Base-by-base conservation (phyloP, 1,140 invertebrate genomes). In the Pseudomyrmex sp. region DNA sequence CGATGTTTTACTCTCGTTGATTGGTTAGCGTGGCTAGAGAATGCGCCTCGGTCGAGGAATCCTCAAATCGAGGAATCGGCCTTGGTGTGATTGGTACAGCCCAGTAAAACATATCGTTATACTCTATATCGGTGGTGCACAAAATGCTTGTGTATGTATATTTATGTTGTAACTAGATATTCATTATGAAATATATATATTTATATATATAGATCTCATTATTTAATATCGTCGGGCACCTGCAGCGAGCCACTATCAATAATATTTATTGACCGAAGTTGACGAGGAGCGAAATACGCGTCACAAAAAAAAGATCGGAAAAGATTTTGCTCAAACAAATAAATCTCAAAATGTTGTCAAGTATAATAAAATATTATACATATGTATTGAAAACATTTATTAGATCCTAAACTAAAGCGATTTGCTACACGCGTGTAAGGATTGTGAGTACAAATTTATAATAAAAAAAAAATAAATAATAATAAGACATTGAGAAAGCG, bases 91-190 rank as follows among this genome's bases (percentile, higher is more conserved):
- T 91, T 56, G 85, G 90, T 35, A 35, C 91, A 80, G 92, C 86
- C 91, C 80, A 90, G 87, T 90, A 91, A 92, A 90, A 85, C 76
- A 88, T 85, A 89, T 26, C 85, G 88, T 86, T 91, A 18, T 18
- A 89, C 91, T 92, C 86, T 90, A 86, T 92, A 90, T 93, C 90
- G 85, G 91, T 94, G 91, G 91, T 93, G 91, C 92, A 92, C 93
- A 93, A 89, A 92, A 94, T 94, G 92, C 92, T 93, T 94, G 92
- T 93, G 93, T 94, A 94, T 94, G 93, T 94, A 93, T 94, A 93
- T 93, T 93, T 93, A 93, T 93, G 93, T 94, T 93, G 93, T 94
- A 91, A 91, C 91, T 94, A 94, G 92, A 92, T 92, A 92, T 92
- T 90, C 86, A 91, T 92, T 92, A 90, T 91, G 61, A 83, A 77